A percentile compares a stretch with the other conserved stretches of the same genome.
These are phyloP conservation scores for Pseudococcus longispinus DNA, from an alignment of 2,888 invertebrate genomes.

Conservation along the genomic window DNA sequence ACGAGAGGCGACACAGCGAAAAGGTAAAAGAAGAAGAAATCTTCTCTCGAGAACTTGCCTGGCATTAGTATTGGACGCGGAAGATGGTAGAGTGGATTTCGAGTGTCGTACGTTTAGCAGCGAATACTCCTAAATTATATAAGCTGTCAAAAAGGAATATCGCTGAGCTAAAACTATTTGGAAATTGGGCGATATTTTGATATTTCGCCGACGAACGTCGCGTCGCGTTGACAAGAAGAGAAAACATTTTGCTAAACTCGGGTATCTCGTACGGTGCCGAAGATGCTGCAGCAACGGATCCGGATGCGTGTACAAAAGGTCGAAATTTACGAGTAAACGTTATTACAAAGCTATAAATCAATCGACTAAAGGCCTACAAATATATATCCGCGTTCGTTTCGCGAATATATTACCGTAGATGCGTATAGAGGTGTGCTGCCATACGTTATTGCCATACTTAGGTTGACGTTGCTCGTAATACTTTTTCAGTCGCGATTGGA, in stretches of 20 bases:
- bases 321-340: conserved; percentile 19
- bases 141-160: conserved; percentile 2
- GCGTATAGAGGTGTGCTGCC: background rate
- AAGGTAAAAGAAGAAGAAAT: no score
- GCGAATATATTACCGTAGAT: background rate
- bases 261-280: background rate
- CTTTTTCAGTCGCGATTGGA: background rate
- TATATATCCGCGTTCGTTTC: background rate
- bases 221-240: background rate
- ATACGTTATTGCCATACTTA: no score
- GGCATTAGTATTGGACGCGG: background rate
- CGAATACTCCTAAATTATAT: background rate
- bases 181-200: conserved; percentile 12
- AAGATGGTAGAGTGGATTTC: background rate
- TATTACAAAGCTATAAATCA: conserved; percentile 28
- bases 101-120: background rate
- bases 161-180: background rate
- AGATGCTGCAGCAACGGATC: background rate
- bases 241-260: background rate
- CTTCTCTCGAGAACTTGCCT: background rate
- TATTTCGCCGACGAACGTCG: background rate
- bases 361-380: background rate
- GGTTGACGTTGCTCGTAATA: background rate
- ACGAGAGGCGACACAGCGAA: background rate
- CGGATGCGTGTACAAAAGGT: background rate